A percentile compares a stretch with the other conserved stretches of the same genome.
These are phyloP conservation scores for Girardinus metallicus DNA, from an alignment of 2,797 vertebrate genomes.

Conservation along the genomic window DNA sequence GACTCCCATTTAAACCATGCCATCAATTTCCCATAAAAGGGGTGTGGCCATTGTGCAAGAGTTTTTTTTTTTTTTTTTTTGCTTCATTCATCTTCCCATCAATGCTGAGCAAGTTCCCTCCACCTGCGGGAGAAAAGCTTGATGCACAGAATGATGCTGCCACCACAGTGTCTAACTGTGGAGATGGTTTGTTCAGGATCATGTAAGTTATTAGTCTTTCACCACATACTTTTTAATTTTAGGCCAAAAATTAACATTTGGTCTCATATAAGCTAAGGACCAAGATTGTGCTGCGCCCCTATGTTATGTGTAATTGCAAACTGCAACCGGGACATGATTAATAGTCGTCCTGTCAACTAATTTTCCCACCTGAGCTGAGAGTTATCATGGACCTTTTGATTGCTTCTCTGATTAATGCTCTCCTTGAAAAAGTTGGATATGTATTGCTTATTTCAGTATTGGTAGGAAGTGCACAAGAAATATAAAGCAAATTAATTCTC, in stretches of 20 bases:
- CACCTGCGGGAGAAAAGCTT: background rate
- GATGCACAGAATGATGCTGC: background rate
- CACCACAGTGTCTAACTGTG: background rate
- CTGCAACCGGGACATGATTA: background rate
- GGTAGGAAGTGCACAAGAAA: slow-evolving; percentile 42
- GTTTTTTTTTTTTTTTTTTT: background rate
- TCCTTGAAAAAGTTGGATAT: slow-evolving; percentile 5
- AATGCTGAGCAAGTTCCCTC: background rate
- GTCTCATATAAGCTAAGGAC: background rate
- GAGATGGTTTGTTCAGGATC: background rate
- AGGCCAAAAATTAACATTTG: background rate
- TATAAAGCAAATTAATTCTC: slow-evolving; percentile 25
- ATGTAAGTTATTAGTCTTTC: background rate
- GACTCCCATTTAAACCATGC: background rate
- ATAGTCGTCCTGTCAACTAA: background rate
- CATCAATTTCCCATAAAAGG: background rate
- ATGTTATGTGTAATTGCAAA: background rate
- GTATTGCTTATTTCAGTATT: slow-evolving; percentile 55
- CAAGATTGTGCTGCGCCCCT: background rate
- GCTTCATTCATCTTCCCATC: background rate
- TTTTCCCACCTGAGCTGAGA: background rate
- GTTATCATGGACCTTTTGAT: background rate
- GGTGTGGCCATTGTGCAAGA: background rate
- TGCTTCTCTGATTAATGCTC: background rate
- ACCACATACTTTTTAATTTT: background rate